Evolutionary conservation across 2,888 invertebrate species (phyloP), one percentile per base, ranked within the genome.

Genomic region (Drosophila fulvimacula): DNA sequence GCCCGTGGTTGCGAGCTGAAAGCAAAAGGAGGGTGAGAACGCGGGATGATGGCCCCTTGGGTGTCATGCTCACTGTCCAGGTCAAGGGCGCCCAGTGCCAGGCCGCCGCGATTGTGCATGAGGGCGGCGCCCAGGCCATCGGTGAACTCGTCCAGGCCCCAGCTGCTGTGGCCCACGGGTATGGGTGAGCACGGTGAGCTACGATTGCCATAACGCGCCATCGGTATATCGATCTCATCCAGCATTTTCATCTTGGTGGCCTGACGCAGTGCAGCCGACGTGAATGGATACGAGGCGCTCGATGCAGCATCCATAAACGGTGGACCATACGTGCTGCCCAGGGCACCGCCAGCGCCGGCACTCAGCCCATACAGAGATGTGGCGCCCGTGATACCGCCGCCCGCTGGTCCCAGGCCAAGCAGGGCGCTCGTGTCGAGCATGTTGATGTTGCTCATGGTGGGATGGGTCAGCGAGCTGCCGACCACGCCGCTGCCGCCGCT

Each of bases 211-310:
- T 93, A 95, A 90, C 95, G 93, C 84, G 94, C 93, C 85, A 94
- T 89, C 73, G 95, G 95, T 73, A 95, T 93, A 83, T 96, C 96
- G 72, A 95, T 95, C 90, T 96, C 96, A 82, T 96, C 96, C 91
- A 95, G 93, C 71, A 95, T 95, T 92, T 96, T 96, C 92, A 95
- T 93, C 92, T 96, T 96, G 57, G 93, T 92, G 39, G 93, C 93
- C 92, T 94, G 93, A 91, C 95, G 92, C 71, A 95, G 92, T 19
- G 95, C 95, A 88, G 95, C 95, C 67, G 95, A 94, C 42, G 91
- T 89, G 84, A 95, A 96, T 4, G 92, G 91, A 82, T 92, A 94
- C 90, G 91, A 93, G 90, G 91, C 93, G 91, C 82, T 92, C 60
- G 90, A 90, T 51, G 90, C 92, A 11, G 91, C 90, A 65, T 92